Evolutionary conservation across 2,113 vertebrate species (phyloP).

Genomic region (Thalassarche chlororhynchos): DNA sequence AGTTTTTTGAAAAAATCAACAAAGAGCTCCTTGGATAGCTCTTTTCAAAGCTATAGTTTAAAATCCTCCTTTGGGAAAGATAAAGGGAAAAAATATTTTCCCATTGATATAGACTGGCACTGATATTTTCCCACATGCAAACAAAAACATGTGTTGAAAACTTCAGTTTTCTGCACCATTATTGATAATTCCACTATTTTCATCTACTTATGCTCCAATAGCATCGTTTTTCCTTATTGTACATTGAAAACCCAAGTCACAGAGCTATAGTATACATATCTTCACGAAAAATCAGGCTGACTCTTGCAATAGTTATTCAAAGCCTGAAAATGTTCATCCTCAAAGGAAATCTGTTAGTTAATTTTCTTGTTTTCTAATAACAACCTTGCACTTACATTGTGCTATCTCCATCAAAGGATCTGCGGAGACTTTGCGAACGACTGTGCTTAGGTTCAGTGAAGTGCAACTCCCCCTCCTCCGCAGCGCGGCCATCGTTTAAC

Average conservation of each 20-base stretch:
- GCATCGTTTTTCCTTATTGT: neutral
- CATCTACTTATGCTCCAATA: neutral
- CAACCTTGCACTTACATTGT: neutral
- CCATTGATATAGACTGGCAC: neutral
- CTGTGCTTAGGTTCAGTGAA: neutral
- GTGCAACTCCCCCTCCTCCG: neutral
- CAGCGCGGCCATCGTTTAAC: rapidly evolving
- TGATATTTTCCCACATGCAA: neutral
- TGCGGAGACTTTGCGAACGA: neutral
- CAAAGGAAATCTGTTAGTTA: neutral
- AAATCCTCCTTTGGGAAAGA: neutral
- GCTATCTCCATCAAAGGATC: neutral
- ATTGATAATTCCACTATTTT: neutral
- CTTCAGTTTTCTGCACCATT: neutral
- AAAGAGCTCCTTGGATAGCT: neutral
- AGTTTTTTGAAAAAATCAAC: neutral
- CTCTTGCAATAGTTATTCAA: neutral
- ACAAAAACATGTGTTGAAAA: neutral
- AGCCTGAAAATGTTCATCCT: neutral
- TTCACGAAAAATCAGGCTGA: neutral
- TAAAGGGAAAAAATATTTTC: neutral
- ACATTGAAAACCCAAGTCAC: neutral
- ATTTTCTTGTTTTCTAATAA: neutral
- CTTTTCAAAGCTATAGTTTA: neutral
- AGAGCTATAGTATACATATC: neutral